A percentile compares a stretch with the other conserved stretches of the same genome.
Conservation (phyloP, 2,888 invertebrate genomes). For the Lagria hirta region DNA sequence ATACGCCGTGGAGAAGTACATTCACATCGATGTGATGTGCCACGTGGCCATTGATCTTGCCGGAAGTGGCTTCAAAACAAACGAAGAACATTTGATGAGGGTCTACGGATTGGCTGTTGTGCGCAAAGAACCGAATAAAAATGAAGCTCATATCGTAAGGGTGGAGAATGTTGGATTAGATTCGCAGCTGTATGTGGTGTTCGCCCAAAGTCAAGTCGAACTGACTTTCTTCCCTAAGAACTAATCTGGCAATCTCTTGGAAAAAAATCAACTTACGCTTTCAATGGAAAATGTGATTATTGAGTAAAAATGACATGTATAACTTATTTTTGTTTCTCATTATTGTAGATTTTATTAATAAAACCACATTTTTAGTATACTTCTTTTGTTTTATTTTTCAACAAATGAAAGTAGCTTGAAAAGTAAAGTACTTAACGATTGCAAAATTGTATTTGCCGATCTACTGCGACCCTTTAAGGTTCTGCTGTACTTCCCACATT, state of each 20-base stretch:
- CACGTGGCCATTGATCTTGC: conserved; percentile 64
- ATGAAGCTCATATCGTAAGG: conserved; percentile 59
- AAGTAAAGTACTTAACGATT: too few relatives aligned
- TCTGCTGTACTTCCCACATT: too few relatives aligned
- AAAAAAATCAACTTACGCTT: too few relatives aligned
- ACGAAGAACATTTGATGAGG: conserved; percentile 65
- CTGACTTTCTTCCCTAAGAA: conserved; percentile 62
- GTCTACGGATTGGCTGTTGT: conserved; percentile 69
- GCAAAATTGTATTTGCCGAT: too few relatives aligned
- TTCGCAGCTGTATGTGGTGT: conserved; percentile 67
- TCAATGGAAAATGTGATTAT: not conserved
- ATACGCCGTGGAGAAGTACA: conserved; percentile 62
- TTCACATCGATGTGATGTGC: conserved; percentile 69
- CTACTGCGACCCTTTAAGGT: too few relatives aligned
- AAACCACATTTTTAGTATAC: too few relatives aligned
- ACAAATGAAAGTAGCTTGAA: too few relatives aligned
- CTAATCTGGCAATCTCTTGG: not conserved
- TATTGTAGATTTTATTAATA: too few relatives aligned
- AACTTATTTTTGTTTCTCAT: too few relatives aligned
- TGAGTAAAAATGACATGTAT: too few relatives aligned
- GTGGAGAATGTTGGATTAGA: conserved; percentile 70
- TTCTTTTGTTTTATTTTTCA: too few relatives aligned
- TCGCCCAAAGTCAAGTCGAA: conserved; percentile 66
- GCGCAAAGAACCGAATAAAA: conserved; percentile 61
- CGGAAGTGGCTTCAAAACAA: conserved; percentile 60